Evolutionary conservation across 2,797 vertebrate species (phyloP), one percentile per base, ranked within the genome.

Genomic region (Malurus splendens): DNA sequence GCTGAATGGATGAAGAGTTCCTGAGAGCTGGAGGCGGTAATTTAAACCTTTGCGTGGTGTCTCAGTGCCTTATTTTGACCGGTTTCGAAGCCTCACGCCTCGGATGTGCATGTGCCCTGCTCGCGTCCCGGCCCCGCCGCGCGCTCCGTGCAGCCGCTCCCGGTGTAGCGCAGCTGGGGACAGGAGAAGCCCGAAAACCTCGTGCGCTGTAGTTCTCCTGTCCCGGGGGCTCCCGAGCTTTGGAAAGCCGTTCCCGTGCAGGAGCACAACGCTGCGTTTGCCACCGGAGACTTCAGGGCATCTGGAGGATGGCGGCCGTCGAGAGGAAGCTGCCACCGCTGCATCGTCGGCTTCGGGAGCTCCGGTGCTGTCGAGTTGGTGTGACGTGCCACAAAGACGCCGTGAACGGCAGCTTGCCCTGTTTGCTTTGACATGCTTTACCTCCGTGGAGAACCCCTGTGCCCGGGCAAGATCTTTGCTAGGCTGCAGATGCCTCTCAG

Each of bases 1-100:
- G 96, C 95, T 96, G 97, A 96, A 96, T 91, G 96, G 97, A 97
- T 94, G 97, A 98, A 97, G 98, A 98, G 96, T 97, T 98, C 97
- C 97, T 96, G 96, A 96, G 97, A 96, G 96, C 96, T 97, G 96
- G 96, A 95, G 76, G 96, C 70, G 94, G 96, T 96, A 97, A 97
- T 97, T 93, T 97, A 94, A 96, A 92, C 96, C 92, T 71, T 96
- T 96, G 92, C 86, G 51, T 97, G 97, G 96, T 97, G 94, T 96
- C 85, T 74, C 97, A 94, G 95, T 96, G 96, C 98, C 95, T 97
- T 97, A 92, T 95, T 92, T 94, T 97, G 96, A 96, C 97, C 96
- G 28, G 70, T 92, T 97, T 91, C 85, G 96, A 95, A 95, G 96
- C 96, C 89, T 94, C 96, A 96, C 96, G 96, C 97, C 96, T 96